Conservation (phyloP, 2,113 vertebrate genomes). For the Tyrannus savana region DNA sequence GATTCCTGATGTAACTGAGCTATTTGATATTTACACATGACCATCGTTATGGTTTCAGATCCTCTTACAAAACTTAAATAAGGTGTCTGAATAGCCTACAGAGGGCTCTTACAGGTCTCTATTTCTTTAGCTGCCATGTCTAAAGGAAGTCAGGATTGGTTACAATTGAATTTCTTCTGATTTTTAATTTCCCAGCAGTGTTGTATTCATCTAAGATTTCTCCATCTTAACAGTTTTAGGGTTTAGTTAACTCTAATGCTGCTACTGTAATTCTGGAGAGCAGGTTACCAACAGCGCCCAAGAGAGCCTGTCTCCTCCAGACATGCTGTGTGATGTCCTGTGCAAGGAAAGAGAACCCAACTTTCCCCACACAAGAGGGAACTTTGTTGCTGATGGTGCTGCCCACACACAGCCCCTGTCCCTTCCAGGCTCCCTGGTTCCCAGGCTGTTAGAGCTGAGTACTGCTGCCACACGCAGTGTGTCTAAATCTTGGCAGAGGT, state of each 20-base stretch:
- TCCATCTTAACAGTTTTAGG: not conserved
- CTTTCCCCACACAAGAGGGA: not conserved
- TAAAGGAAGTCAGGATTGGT: conserved; percentile 29
- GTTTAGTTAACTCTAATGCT: not conserved
- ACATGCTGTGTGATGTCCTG: not conserved
- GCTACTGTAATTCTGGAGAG: conserved; percentile 1
- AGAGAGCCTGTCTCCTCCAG: not conserved
- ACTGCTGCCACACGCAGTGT: not conserved
- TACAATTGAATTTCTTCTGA: conserved; percentile 12
- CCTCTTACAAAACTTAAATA: conserved; percentile 47
- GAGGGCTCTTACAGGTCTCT: not conserved
- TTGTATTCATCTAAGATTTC: not conserved
- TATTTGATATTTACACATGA: not conserved
- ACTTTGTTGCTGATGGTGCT: not conserved
- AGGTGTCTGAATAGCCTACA: conserved; percentile 27
- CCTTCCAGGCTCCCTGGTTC: not conserved
- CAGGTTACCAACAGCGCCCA: not conserved
- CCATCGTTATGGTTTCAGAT: conserved; percentile 12
- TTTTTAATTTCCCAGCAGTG: conserved; percentile 47
- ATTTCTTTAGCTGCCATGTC: not conserved
- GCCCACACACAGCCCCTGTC: not conserved
- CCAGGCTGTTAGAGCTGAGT: not conserved
- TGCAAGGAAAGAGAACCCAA: not conserved
- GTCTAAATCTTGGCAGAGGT: not conserved
- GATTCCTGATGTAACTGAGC: not conserved